Evolutionary conservation across 2,113 vertebrate genomes (phyloP), one percentile per base, ranked within the genome.

Genomic region (Anarrhichthys ocellatus): DNA sequence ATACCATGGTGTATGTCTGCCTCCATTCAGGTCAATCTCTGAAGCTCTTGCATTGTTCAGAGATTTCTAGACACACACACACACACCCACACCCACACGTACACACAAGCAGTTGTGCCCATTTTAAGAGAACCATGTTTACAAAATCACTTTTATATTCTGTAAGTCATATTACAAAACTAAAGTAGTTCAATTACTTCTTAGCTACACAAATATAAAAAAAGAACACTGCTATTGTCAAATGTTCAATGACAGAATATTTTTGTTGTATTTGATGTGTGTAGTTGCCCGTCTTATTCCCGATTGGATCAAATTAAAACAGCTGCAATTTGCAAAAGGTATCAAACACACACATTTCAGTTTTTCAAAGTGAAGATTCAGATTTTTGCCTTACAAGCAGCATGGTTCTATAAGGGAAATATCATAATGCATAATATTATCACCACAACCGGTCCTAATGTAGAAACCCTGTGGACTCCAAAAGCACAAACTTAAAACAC

Each of bases 11-110:
- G 93, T 94, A 89, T 92, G 92, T 93, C 93, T 92, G 94, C 87
- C 87, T 93, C 92, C 94, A 95, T 94, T 94, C 94, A 95, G 94
- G 94, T 94, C 87, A 83, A 89, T 90, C 93, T 94, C 92, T 94
- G 91, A 92, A 81, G 86, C 84, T 92, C 82, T 89, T 93, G 90
- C 91, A 90, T 93, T 87, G 83, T 75, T 89, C 89, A 91, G 88
- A 92, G 90, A 84, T 78, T 85, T 90, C 72, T 86, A 86, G 73
- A 87, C 76, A 80, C 78, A 70, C 50, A 42, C 76, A 76, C 73
- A 82, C 52, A 80, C 32, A 79, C 52, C 78, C 32, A 79, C 11
- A 64, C 44, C 66, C 36, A 71, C n/a, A 73, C 52, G 27, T n/a
- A 63, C 70, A 61, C 52, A 64, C 77, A 86, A 67, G 83, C 82